A percentile compares a stretch with the other conserved stretches of the same genome.
Evolutionary conservation across 2,113 vertebrate genomes (phyloP).

Genomic region (Agelaius phoeniceus): DNA sequence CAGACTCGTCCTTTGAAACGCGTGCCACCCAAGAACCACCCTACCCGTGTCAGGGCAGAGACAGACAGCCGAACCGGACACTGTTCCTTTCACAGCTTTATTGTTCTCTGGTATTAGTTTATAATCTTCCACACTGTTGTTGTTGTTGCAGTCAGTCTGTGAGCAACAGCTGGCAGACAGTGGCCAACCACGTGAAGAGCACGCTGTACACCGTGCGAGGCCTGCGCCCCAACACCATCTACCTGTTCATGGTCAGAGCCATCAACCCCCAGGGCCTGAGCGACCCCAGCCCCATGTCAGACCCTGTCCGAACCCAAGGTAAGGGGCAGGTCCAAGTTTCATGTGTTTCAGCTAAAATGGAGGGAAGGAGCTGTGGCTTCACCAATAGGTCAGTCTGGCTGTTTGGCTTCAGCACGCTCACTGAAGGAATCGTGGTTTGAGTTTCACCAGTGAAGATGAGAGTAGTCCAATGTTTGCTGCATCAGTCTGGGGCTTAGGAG

Average conservation of each 20-base stretch:
- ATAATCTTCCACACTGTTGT: not conserved
- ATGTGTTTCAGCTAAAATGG: not conserved
- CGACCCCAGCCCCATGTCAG: conserved; percentile 96
- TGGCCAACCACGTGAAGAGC: conserved; percentile 93
- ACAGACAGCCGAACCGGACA: no score
- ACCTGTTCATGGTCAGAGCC: conserved; percentile 97
- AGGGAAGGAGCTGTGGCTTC: not conserved
- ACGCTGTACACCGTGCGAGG: conserved; percentile 89
- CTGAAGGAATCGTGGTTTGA: not conserved
- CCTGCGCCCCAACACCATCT: conserved; percentile 96
- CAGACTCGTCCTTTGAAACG: no score
- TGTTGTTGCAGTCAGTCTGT: conserved; percentile 89
- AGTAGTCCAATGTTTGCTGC: not conserved
- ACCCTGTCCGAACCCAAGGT: conserved; percentile 98
- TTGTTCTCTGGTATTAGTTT: not conserved
- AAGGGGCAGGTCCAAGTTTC: not conserved
- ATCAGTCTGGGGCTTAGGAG: not conserved
- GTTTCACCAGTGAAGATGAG: not conserved
- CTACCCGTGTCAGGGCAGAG: no score
- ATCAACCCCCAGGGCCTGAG: conserved; percentile 94
- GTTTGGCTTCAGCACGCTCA: not conserved
- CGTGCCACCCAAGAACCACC: no score
- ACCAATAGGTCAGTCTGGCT: not conserved
- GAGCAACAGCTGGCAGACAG: conserved; percentile 99
- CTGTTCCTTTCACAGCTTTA: not conserved